These are phyloP conservation scores for Muscidifurax raptorellus DNA, from an alignment of 1,140 invertebrate species.

Conservation along the genomic window DNA sequence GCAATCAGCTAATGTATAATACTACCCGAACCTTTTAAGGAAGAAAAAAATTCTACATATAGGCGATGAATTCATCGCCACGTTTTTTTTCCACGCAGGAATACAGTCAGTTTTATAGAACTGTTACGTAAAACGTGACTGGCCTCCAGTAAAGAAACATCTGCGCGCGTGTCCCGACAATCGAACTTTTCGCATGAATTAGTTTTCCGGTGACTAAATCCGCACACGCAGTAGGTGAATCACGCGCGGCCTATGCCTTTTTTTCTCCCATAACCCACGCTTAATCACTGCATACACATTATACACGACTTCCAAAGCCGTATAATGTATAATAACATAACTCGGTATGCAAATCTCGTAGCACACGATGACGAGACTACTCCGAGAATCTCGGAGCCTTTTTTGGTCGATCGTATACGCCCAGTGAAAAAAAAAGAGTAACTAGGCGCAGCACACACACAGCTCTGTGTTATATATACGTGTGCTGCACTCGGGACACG, in stretches of 20 bases:
- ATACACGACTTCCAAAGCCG: not conserved
- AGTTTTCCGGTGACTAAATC: not conserved
- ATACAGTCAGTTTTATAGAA: not conserved
- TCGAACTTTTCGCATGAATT: not conserved
- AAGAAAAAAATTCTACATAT: no score
- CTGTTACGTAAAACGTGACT: not conserved
- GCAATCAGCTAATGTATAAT: not conserved
- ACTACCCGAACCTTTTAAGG: no score
- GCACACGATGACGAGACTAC: not conserved
- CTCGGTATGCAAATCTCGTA: not conserved
- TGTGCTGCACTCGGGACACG: no score
- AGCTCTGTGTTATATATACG: no score
- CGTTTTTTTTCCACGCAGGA: no score
- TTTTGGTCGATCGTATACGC: not conserved
- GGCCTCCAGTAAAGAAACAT: not conserved
- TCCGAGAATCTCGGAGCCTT: not conserved
- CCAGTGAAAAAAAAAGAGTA: not conserved
- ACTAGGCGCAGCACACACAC: not conserved
- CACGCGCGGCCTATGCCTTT: not conserved
- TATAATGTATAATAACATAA: not conserved
- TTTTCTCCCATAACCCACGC: not conserved
- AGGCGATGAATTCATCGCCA: no score
- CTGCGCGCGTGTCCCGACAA: not conserved
- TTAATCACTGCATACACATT: not conserved
- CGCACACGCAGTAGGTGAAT: not conserved